These are phyloP conservation scores for Mamestra configurata DNA, from an alignment of 1,140 invertebrate species.

Conservation along the genomic window DNA sequence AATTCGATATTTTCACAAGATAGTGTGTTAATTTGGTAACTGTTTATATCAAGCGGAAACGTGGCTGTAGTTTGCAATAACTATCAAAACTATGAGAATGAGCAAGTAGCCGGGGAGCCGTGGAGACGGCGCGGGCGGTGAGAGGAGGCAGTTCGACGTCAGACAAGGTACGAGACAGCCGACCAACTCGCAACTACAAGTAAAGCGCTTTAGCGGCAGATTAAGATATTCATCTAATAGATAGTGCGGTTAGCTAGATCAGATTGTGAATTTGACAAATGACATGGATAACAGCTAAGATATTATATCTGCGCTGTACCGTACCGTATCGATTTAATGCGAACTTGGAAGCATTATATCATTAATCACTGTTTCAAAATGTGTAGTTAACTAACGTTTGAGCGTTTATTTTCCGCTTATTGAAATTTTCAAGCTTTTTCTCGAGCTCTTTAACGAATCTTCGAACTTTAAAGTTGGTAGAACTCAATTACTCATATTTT, in stretches of 20 bases:
- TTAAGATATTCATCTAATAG: slow-evolving; percentile 38
- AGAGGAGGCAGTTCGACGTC: slow-evolving; percentile 44
- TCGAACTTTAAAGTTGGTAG: slow-evolving; percentile 1
- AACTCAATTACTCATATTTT: slow-evolving; percentile 35
- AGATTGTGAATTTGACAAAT: slow-evolving; percentile 40
- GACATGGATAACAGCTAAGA: slow-evolving; percentile 12
- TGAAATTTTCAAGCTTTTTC: not conserved
- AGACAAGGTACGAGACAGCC: slow-evolving; percentile 40
- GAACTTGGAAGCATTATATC: not conserved
- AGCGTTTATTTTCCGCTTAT: slow-evolving; percentile 6
- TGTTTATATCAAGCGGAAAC: slow-evolving; percentile 32
- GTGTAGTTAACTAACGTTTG: not conserved
- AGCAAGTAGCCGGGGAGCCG: slow-evolving; percentile 44
- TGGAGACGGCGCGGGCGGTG: not conserved
- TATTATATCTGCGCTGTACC: not conserved
- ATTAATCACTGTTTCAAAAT: slow-evolving; percentile 13
- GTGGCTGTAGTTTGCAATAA: slow-evolving; percentile 49
- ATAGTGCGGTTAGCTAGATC: slow-evolving; percentile 26
- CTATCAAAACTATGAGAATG: slow-evolving; percentile 50
- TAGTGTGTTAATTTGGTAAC: slow-evolving; percentile 49
- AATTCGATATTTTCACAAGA: slow-evolving; percentile 53
- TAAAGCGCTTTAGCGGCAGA: slow-evolving; percentile 47
- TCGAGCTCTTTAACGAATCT: slow-evolving; percentile 5
- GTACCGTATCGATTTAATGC: slow-evolving; percentile 1
- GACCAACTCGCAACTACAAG: slow-evolving; percentile 34